Conservation (phyloP, 2,113 vertebrate species). For the Pygoscelis antarcticus region DNA sequence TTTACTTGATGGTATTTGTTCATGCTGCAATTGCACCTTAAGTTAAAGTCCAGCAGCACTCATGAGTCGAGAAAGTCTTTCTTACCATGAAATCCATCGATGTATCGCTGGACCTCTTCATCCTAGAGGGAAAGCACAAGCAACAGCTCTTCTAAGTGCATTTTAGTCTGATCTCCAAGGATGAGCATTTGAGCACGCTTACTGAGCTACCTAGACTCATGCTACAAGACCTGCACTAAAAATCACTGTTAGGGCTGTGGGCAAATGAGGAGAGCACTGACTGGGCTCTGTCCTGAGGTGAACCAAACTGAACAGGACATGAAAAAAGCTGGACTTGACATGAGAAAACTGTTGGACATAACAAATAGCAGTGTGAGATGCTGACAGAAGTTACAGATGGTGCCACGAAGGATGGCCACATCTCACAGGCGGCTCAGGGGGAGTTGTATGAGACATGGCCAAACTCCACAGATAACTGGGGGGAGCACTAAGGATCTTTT, state of each 20-base stretch:
- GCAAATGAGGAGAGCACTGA: background rate
- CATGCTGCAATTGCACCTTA: background rate
- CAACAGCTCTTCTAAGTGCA: background rate
- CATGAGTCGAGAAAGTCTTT: background rate
- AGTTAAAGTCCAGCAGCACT: background rate
- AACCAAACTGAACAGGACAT: background rate
- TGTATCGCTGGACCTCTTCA: background rate
- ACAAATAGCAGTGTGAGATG: background rate
- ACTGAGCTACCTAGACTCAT: background rate
- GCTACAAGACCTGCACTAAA: background rate
- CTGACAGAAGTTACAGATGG: background rate
- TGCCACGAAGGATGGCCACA: background rate
- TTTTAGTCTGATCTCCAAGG: background rate
- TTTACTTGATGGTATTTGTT: background rate
- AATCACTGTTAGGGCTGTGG: background rate
- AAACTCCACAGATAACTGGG: background rate
- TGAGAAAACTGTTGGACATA: background rate
- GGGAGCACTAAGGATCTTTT: background rate
- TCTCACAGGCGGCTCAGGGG: background rate
- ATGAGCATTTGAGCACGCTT: background rate
- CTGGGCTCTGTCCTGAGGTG: background rate
- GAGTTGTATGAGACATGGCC: background rate
- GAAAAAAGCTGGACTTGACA: background rate
- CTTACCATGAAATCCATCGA: background rate
- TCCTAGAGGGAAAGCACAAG: background rate